Evolutionary conservation across 2,888 invertebrate species (phyloP), one percentile per base, ranked within the genome.

Genomic region (Eupeodes latifasciatus): DNA sequence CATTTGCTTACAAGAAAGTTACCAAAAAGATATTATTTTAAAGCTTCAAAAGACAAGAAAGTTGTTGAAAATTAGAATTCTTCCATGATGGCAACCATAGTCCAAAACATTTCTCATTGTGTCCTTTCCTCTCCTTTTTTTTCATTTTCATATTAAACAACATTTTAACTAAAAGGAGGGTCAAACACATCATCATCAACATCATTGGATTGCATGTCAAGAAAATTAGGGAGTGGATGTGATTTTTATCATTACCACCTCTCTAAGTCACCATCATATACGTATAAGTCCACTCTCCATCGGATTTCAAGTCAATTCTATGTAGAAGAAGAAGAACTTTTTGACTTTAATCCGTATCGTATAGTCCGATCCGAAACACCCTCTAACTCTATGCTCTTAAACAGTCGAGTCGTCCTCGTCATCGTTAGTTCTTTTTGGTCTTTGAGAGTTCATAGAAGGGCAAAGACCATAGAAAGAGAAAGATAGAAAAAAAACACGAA

Each of bases 211-310:
- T 92, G 93, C 93, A 93, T 93, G 93, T 91, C 90, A 91, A 85
- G 90, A 87, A 92, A 93, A 92, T 92, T 92, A 92, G 92, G 93
- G 93, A 92, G 93, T 93, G 93, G 92, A 92, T 93, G 92, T 93
- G 93, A 93, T 93, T 93, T 93, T 93, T 93, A 93, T 93, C 93
- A 93, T 93, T 92, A 85, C 74, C 85, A 85, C 87, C 77, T 85
- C 44, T 34, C 59, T 59, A 3, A 5, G 10, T 10, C 27, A 3
- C 5, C 5, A 57, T 55, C 51, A 16, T 4, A 16, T 19, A 19
- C 0, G 89, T 5, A 57, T 59, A 47, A 40, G 40, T n/a, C 27
- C 59, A 47, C 3, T 69, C 69, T 55, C 53, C 55, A 55, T 91
- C 49, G 81, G 76, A 85, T 82, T 82, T 84, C 69, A 78, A 69